phyloP scores from a whole-genome alignment of 2,797 vertebrate genomes.

The Oryzias dopingdopingensis region DNA sequence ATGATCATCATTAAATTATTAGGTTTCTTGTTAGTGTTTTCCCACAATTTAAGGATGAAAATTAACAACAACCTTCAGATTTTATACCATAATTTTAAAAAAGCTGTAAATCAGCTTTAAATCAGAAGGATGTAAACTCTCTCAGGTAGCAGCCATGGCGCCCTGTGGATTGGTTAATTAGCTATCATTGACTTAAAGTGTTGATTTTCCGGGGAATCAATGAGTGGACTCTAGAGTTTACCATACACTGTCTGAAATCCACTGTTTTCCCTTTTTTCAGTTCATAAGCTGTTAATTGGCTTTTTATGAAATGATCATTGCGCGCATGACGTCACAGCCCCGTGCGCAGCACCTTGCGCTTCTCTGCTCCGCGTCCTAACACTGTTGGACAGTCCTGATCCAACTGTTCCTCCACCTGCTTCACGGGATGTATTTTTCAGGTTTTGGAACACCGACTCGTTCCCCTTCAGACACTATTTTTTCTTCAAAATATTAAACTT shows the following conservation, averaged over 20 bases:
- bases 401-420: slow-evolving; percentile 26
- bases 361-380: slow-evolving; percentile 14
- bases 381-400: slow-evolving; percentile 39
- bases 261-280: slow-evolving; percentile 1
- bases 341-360: slow-evolving; percentile 6
- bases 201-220: slow-evolving; percentile 17
- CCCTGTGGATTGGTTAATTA: slow-evolving; percentile 33
- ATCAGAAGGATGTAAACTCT: neutral
- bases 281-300: slow-evolving; percentile 16
- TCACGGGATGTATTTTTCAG: slow-evolving; percentile 23
- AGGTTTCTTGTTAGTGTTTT: too few species aligned
- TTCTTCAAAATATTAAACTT: neutral
- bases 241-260: slow-evolving; percentile 2
- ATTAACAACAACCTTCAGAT: too few species aligned
- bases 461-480: neutral
- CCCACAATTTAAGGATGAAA: too few species aligned
- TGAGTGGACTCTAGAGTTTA: slow-evolving; percentile 5
- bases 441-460: slow-evolving; percentile 15
- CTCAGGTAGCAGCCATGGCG: neutral
- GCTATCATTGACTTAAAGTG: slow-evolving; percentile 14
- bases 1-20: too few species aligned
- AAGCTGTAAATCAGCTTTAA: too few species aligned
- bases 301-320: slow-evolving; percentile 29
- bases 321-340: slow-evolving; percentile 62
- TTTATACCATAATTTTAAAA: too few species aligned